A percentile compares a stretch with the other conserved stretches of the same genome.
These are phyloP conservation scores for Heliconius eleuchia DNA, from an alignment of 1,140 invertebrate genomes.

Conservation along the genomic window DNA sequence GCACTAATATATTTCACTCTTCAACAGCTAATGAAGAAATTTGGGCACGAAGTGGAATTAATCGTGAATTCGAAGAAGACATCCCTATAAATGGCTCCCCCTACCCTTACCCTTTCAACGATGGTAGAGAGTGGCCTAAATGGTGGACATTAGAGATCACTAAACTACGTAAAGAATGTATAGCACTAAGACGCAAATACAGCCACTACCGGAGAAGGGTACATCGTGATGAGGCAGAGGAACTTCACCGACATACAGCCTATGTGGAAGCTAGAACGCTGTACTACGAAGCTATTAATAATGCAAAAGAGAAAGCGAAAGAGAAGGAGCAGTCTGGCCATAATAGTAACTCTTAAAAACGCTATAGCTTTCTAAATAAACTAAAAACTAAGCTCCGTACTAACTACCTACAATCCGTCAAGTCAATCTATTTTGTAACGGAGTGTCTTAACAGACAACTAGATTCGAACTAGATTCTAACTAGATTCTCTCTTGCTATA, in stretches of 20 bases:
- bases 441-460: too few relatives aligned
- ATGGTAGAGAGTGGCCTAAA: not conserved
- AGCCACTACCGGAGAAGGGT: not conserved
- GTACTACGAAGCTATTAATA: not conserved
- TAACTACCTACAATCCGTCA: not conserved
- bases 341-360: not conserved
- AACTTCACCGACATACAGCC: not conserved
- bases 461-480: too few relatives aligned
- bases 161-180: not conserved
- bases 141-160: not conserved
- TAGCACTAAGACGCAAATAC: not conserved
- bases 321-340: not conserved
- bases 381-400: not conserved
- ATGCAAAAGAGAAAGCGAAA: not conserved
- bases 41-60: not conserved
- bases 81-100: not conserved
- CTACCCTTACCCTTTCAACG: not conserved
- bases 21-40: not conserved
- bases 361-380: not conserved
- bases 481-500: too few relatives aligned
- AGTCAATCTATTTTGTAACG: too few relatives aligned
- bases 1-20: not conserved
- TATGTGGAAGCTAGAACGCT: not conserved
- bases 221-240: not conserved
- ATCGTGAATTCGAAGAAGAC: slow-evolving; percentile 1